A percentile compares a stretch with the other conserved stretches of the same genome.
Conservation (phyloP, 2,888 invertebrate species). For the Mylabris sibirica region DNA sequence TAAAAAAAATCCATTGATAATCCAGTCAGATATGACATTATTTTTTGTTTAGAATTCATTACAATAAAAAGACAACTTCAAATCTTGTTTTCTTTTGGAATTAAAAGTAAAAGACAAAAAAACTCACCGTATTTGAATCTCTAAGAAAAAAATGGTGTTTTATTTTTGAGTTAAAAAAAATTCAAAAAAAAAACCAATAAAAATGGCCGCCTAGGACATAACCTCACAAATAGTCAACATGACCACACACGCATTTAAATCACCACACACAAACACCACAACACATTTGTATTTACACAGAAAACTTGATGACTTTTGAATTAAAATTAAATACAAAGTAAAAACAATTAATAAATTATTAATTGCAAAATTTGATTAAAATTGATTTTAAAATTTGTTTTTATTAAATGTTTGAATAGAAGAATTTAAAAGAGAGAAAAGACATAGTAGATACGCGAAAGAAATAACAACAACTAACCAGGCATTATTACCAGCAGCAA, state of each 20-base stretch:
- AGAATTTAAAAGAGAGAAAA: not conserved
- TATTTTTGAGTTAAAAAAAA: not conserved
- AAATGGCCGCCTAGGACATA: not conserved
- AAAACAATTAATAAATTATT: not conserved
- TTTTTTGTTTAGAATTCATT: not conserved
- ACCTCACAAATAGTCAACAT: not conserved
- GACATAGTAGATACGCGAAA: not conserved
- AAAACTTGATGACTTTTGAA: not conserved
- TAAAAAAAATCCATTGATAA: not conserved
- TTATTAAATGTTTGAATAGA: too few species aligned
- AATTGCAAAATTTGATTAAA: not conserved
- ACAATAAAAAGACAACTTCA: not conserved
- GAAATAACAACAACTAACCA: not conserved
- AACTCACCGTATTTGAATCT: slow-evolving; percentile 44
- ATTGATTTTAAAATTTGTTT: not conserved
- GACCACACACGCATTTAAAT: not conserved
- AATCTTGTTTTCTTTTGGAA: not conserved
- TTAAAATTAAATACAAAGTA: not conserved
- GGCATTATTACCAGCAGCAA: slow-evolving; percentile 6
- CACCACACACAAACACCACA: not conserved
- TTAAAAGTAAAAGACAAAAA: not conserved
- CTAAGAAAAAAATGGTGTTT: slow-evolving; percentile 17
- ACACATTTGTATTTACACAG: not conserved
- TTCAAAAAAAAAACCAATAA: not conserved
- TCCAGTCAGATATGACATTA: not conserved